Evolutionary conservation across 1,140 invertebrate species (phyloP), one percentile per base, ranked within the genome.

Genomic region (Aphaenogaster floridana): DNA sequence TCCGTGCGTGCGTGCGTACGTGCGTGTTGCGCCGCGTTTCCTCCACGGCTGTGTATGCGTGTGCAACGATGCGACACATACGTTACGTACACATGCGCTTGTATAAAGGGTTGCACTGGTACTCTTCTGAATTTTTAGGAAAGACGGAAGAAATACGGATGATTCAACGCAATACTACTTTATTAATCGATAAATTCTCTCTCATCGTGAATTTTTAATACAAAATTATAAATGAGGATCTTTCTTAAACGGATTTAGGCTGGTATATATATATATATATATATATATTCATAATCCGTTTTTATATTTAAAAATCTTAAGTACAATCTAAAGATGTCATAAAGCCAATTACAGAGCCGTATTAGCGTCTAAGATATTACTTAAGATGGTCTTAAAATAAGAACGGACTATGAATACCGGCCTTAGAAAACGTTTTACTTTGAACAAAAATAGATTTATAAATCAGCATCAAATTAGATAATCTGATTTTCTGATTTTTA

Each of bases 1-100:
- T 83, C 9, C 39, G 48, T 36, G 48, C 34, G 78, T 63, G 48
- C 42, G 52, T 45, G 15, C 4, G 42, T 68, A n/a, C 48, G 52
- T 83, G 17, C 52, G 21, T 52, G 45, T 52, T 84, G 9, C 21
- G 84, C 36, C 45, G 64, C 64, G 79, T 87, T 71, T 87, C 69
- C 66, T 79, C 63, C 13, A 42, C 17, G 2, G 50, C 5, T 15
- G 15, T 48, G 34, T 50, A 28, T 36, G 45, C 34, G 59, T 76
- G 39, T 54, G 48, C 11, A 74, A 63, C 54, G 59, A 85, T 77
- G 39, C 42, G 52, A 66, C 59, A 79, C 45, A 39, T 11, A 48
- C 17, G 6, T 80, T 39, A 21, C 36, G 5, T 59, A 68, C 42
- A 39, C 17, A 42, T 71, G 0, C 15, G 15, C 17, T 36, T 34